Evolutionary conservation across 1,140 invertebrate species (phyloP).

Genomic region (Oppia nitens): DNA sequence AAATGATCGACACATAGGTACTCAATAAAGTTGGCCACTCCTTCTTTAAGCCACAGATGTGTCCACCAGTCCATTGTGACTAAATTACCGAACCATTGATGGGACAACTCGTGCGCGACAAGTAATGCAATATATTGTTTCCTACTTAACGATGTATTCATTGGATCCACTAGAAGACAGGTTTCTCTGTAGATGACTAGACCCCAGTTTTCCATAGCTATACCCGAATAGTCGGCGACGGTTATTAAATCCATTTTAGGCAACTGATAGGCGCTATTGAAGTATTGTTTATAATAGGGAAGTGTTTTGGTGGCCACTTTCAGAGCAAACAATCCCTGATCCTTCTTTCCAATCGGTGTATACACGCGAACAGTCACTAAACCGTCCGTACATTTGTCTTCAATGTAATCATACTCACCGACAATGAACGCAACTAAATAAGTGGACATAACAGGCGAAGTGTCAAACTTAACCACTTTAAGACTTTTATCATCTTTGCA

Average conservation of each 20-base stretch:
- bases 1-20: conserved; percentile 53
- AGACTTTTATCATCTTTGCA: conserved; percentile 32
- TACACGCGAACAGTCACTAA: conserved; percentile 66
- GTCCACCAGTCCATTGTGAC: conserved; percentile 69
- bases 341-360: conserved; percentile 73
- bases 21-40: conserved; percentile 70
- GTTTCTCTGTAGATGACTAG: conserved; percentile 62
- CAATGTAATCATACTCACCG: conserved; percentile 85
- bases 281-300: conserved; percentile 21
- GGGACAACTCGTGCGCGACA: conserved; percentile 62
- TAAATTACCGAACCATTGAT: conserved; percentile 55
- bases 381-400: conserved; percentile 58
- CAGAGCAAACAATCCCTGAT: conserved; percentile 79
- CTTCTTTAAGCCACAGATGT: conserved; percentile 79
- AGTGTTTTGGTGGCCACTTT: conserved; percentile 31
- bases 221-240: conserved; percentile 55
- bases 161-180: conserved; percentile 50
- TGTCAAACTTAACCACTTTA: conserved; percentile 53
- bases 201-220: conserved; percentile 56
- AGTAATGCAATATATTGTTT: conserved; percentile 59
- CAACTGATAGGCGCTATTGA: conserved; percentile 67
- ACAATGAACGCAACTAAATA: conserved; percentile 82
- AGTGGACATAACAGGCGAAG: conserved; percentile 86
- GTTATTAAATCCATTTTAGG: conserved; percentile 92
- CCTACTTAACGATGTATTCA: conserved; percentile 42